Evolutionary conservation across 2,113 vertebrate species (phyloP).

Genomic region (Noctilio leporinus): DNA sequence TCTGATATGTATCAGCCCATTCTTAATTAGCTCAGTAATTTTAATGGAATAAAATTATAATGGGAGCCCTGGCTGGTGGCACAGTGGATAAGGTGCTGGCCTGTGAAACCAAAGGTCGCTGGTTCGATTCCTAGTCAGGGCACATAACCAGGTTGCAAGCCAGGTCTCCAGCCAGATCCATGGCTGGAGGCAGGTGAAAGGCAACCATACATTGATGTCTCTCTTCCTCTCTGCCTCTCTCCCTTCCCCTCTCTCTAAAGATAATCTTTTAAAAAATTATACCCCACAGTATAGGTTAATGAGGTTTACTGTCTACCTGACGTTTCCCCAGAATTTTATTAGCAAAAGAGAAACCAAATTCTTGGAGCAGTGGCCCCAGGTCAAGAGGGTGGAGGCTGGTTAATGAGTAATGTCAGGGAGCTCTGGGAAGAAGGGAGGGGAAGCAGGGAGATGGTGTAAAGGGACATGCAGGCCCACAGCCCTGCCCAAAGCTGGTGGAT

Average conservation of each 20-base stretch:
- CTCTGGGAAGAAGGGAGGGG: neutral
- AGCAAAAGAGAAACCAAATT: slow-evolving; percentile 12
- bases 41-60: neutral
- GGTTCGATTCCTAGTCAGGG: too few species aligned
- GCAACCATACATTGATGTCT: too few species aligned
- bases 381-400: neutral
- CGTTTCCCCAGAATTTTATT: neutral
- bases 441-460: neutral
- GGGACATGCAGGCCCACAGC: neutral
- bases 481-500: neutral
- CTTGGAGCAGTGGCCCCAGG: neutral
- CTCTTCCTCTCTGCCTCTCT: too few species aligned
- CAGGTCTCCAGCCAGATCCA: too few species aligned
- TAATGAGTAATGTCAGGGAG: neutral
- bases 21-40: neutral
- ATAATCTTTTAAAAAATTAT: too few species aligned
- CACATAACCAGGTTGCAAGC: too few species aligned
- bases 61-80: too few species aligned
- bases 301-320: neutral
- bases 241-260: too few species aligned
- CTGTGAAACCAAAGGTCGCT: too few species aligned
- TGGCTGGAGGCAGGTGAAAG: too few species aligned
- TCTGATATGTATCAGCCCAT: neutral
- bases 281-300: neutral
- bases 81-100: too few species aligned